Conservation (phyloP, 1,140 invertebrate species). For the Riptortus pedestris region DNA sequence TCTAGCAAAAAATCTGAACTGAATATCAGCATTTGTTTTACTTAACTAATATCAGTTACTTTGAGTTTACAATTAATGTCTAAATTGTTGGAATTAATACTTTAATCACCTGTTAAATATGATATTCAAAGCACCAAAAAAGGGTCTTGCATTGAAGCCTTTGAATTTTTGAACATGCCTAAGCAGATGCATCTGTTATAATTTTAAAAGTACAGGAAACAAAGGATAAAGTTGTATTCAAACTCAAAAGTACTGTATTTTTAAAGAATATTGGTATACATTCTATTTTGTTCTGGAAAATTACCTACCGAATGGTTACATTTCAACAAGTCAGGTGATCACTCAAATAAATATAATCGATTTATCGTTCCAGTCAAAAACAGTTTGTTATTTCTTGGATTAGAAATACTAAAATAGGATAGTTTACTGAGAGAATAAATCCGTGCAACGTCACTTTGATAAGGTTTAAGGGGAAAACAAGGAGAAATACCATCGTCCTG, state of each 20-base stretch:
- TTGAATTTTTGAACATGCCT: neutral
- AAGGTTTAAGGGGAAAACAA: no score
- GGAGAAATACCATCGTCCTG: no score
- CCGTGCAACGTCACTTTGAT: no score
- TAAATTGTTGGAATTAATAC: neutral
- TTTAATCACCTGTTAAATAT: constrained; percentile 6
- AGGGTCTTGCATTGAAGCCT: neutral
- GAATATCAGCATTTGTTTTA: neutral
- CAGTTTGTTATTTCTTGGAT: no score
- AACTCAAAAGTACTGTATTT: neutral
- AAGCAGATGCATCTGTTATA: neutral
- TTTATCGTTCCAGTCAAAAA: no score
- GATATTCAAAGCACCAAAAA: constrained; percentile 1
- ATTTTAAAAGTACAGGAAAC: neutral
- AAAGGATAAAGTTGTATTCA: neutral
- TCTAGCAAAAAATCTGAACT: neutral
- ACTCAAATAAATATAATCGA: no score
- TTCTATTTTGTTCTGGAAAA: neutral
- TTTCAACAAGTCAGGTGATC: no score
- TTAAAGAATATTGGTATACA: neutral
- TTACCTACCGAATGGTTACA: no score
- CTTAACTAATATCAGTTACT: neutral
- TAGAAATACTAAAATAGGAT: no score
- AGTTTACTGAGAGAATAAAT: no score
- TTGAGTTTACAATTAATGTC: neutral